Conservation (phyloP, 2,797 vertebrate genomes). For the Gobio occitaniae region DNA sequence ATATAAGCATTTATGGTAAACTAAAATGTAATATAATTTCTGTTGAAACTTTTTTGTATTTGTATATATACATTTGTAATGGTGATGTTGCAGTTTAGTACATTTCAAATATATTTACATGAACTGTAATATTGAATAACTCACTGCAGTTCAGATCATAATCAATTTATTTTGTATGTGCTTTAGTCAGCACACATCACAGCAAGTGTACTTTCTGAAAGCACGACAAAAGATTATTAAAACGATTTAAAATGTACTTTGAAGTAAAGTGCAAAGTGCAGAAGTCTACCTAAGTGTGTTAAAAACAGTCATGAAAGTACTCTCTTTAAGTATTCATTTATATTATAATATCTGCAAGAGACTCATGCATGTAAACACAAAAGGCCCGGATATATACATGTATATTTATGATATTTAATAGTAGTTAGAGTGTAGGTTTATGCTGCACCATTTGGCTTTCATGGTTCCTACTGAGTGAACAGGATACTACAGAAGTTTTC, state of each 20-base stretch:
- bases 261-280: neutral
- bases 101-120: neutral
- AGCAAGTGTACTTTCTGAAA: neutral
- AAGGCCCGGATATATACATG: neutral
- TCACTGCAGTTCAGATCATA: neutral
- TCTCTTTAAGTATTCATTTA: neutral
- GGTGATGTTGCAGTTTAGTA: neutral
- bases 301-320: neutral
- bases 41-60: neutral
- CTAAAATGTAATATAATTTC: neutral
- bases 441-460: neutral
- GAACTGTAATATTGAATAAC: neutral
- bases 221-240: neutral
- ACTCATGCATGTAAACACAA: neutral
- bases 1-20: neutral
- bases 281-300: neutral
- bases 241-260: neutral
- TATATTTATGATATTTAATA: neutral
- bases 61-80: neutral
- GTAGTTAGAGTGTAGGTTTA: neutral
- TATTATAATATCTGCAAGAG: neutral
- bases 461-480: neutral
- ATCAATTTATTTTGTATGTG: neutral
- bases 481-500: neutral
- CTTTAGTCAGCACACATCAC: neutral